phyloP scores from a whole-genome alignment of 2,113 vertebrate genomes.

The Myrmecobius fasciatus region DNA sequence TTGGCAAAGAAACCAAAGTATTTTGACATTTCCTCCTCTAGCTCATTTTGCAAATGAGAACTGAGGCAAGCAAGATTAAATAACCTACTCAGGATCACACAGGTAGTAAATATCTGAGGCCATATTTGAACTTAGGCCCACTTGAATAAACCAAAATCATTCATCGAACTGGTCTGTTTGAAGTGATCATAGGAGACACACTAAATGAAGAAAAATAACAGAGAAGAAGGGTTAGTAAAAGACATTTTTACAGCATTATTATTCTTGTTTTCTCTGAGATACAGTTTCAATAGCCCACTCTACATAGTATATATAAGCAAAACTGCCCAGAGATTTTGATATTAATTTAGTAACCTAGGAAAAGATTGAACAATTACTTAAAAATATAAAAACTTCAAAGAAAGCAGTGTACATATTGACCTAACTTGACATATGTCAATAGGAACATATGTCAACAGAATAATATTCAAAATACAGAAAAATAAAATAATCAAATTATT shows the following conservation, averaged over 20 bases:
- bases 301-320: background rate
- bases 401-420: background rate
- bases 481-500: background rate
- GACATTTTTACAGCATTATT: conserved; percentile 13
- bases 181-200: conserved; percentile 27
- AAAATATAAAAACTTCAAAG: background rate
- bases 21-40: background rate
- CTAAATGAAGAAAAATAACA: background rate
- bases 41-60: background rate
- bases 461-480: background rate
- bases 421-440: background rate
- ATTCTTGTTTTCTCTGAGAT: background rate
- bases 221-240: background rate
- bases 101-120: background rate
- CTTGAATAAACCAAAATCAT: background rate
- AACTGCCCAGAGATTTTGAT: background rate
- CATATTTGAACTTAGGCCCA: background rate
- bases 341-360: background rate
- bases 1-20: background rate
- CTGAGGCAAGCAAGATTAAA: background rate
- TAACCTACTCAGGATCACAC: background rate
- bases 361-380: background rate
- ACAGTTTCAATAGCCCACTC: background rate
- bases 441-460: background rate
- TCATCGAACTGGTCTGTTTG: conserved; percentile 9